A percentile compares a stretch with the other conserved stretches of the same genome.
These are phyloP conservation scores for Dryobota labecula DNA, from an alignment of 2,888 invertebrate genomes.

Conservation along the genomic window DNA sequence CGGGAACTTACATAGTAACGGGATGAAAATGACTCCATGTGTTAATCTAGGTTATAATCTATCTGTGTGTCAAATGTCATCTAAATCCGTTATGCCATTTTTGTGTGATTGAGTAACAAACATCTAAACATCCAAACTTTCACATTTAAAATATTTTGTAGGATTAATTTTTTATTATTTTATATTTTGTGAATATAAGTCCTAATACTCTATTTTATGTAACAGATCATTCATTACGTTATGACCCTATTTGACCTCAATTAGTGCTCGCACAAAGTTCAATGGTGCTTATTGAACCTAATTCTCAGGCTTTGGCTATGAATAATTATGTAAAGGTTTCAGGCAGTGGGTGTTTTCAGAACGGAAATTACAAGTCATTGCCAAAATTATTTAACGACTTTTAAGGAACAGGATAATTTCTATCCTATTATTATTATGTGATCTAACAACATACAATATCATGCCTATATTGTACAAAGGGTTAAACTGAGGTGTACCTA, in stretches of 20 bases:
- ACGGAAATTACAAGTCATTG: constrained; percentile 30
- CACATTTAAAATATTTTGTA: too few relatives aligned
- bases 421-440: background rate
- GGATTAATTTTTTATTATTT: too few relatives aligned
- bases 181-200: too few relatives aligned
- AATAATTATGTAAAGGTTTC: constrained; percentile 30
- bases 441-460: too few relatives aligned
- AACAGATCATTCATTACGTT: constrained; percentile 4
- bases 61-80: too few relatives aligned
- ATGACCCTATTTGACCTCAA: constrained; percentile 49
- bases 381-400: background rate
- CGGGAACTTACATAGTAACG: too few relatives aligned
- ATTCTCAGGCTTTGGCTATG: constrained; percentile 18
- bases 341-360: background rate
- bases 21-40: too few relatives aligned
- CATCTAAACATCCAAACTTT: too few relatives aligned
- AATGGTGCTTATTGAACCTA: constrained; percentile 40
- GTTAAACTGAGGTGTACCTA: background rate
- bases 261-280: constrained; percentile 31
- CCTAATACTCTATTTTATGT: background rate
- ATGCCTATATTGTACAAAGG: background rate
- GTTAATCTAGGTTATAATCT: too few relatives aligned
- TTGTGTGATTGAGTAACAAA: too few relatives aligned
- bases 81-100: too few relatives aligned
- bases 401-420: background rate